These are phyloP conservation scores for Boloria euphrosyne DNA, from an alignment of 2,888 invertebrate genomes.

Conservation along the genomic window DNA sequence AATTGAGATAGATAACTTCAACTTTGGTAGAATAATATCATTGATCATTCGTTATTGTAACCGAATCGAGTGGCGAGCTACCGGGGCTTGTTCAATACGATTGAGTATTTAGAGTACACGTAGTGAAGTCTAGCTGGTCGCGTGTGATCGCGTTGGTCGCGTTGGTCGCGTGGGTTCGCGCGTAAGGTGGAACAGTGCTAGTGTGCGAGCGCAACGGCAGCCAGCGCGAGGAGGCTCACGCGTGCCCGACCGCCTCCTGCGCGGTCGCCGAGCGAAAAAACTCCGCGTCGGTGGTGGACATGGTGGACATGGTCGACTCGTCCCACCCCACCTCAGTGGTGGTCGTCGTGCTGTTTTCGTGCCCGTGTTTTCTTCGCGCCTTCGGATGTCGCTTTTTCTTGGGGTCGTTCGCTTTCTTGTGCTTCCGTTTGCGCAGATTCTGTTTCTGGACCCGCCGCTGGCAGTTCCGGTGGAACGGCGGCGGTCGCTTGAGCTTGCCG, in stretches of 20 bases:
- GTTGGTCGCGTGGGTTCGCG: not conserved
- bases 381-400: constrained; percentile 81
- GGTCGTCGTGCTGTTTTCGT: constrained; percentile 73
- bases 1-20: constrained; percentile 80
- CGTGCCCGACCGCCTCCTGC: constrained; percentile 80
- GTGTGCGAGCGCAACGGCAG: constrained; percentile 78
- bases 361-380: constrained; percentile 77
- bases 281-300: constrained; percentile 79
- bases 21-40: constrained; percentile 79
- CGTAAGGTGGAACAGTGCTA: constrained; percentile 75
- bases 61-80: constrained; percentile 39
- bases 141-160: constrained; percentile 5
- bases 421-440: constrained; percentile 73
- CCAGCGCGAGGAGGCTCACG: constrained; percentile 74
- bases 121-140: not conserved
- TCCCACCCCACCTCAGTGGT: constrained; percentile 76
- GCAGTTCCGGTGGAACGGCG: constrained; percentile 72
- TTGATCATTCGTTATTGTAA: constrained; percentile 65
- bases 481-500: constrained; percentile 71
- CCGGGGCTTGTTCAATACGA: no score
- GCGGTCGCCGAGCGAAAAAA: constrained; percentile 82
- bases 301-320: constrained; percentile 78
- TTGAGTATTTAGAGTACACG: constrained; percentile 28
- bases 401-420: constrained; percentile 76
- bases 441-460: constrained; percentile 75